Percentiles rank a stretch among this genome's conserved stretches.
These are phyloP conservation scores for Xylocampa areola DNA, from an alignment of 2,888 invertebrate species.

Conservation along the genomic window DNA sequence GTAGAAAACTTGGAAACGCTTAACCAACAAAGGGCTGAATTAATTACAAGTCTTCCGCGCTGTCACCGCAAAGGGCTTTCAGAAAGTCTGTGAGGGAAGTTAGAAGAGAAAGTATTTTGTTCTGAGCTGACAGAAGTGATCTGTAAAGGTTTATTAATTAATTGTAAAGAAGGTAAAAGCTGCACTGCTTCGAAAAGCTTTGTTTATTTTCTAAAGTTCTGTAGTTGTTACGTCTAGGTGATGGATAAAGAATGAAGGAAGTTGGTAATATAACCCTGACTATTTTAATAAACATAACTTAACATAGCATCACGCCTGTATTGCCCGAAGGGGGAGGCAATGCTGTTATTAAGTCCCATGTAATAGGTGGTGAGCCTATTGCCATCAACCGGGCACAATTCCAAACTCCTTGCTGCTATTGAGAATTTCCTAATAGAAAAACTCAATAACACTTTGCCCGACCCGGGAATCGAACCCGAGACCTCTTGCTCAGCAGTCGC, in stretches of 20 bases:
- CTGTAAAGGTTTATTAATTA: constrained; percentile 2
- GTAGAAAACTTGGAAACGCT: not conserved
- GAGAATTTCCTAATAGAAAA: no score
- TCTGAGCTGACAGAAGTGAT: not conserved
- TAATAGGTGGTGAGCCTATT: no score
- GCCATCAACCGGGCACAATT: no score
- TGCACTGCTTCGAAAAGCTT: not conserved
- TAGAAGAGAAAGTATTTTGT: not conserved
- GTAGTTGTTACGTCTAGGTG: not conserved
- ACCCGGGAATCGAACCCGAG: no score
- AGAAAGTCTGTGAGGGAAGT: constrained; percentile 6
- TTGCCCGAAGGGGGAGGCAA: no score
- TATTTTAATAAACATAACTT: not conserved
- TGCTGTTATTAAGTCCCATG: no score
- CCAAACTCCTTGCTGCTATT: no score
- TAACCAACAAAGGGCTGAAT: constrained; percentile 1
- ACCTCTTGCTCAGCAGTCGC: no score
- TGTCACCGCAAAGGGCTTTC: not conserved
- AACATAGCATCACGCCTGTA: no score
- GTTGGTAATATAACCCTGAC: not conserved
- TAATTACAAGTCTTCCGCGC: constrained; percentile 4
- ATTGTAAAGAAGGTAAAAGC: constrained; percentile 8
- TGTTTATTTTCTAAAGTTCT: constrained; percentile 5
- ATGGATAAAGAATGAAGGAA: constrained; percentile 10
- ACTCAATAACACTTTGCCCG: no score